Percentiles rank a stretch among this genome's conserved stretches.
phyloP scores from a whole-genome alignment of 2,888 invertebrate genomes.

The Anticlea derivata region DNA sequence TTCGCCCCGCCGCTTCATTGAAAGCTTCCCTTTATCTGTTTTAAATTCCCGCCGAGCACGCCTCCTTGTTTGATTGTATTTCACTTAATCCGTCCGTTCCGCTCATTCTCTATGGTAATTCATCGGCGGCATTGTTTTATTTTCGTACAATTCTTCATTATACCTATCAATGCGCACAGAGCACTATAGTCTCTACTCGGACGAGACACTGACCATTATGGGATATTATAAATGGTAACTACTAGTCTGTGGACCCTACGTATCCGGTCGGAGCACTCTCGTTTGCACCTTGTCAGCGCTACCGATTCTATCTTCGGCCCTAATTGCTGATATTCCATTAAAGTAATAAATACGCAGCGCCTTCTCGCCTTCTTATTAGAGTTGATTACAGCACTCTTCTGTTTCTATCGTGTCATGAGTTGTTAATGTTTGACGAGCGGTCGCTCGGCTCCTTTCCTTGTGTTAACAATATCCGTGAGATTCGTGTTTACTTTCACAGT shows the following conservation, averaged over 20 bases:
- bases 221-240: constrained; percentile 39
- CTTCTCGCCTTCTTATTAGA: constrained; percentile 78
- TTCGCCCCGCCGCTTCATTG: constrained; percentile 45
- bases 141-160: constrained; percentile 55
- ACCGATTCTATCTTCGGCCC: constrained; percentile 75
- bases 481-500: constrained; percentile 62
- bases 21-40: constrained; percentile 53
- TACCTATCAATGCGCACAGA: constrained; percentile 39
- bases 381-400: constrained; percentile 74
- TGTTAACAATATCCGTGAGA: constrained; percentile 62
- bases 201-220: constrained; percentile 45
- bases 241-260: constrained; percentile 53
- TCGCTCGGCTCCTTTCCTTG: constrained; percentile 58
- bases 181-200: constrained; percentile 45
- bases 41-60: constrained; percentile 63
- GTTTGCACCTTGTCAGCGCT: constrained; percentile 83
- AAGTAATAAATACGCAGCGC: constrained; percentile 77
- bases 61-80: constrained; percentile 76
- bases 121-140: constrained; percentile 76
- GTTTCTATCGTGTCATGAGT: constrained; percentile 74
- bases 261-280: constrained; percentile 77
- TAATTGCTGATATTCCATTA: constrained; percentile 83
- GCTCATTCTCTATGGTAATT: constrained; percentile 80
- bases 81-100: constrained; percentile 78
- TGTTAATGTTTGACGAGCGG: constrained; percentile 69